These are phyloP conservation scores for Eurypyga helias DNA, from an alignment of 2,113 vertebrate species.

Conservation along the genomic window DNA sequence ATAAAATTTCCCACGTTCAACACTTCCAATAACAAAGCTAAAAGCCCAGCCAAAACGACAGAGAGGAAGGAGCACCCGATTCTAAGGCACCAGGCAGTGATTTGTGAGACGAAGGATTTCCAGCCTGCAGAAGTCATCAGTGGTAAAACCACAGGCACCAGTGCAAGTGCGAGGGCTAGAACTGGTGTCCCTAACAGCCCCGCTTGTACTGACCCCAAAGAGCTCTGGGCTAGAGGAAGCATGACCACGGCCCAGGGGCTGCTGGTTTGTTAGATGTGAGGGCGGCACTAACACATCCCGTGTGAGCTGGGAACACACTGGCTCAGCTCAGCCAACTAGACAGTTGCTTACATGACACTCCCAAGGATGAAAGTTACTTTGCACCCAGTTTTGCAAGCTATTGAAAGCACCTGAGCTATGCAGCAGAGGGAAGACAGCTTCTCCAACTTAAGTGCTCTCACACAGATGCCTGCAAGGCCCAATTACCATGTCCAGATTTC, in stretches of 20 bases:
- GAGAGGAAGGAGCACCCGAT: background rate
- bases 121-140: background rate
- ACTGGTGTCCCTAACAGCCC: background rate
- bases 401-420: background rate
- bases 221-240: background rate
- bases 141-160: background rate
- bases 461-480: background rate
- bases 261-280: background rate
- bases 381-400: background rate
- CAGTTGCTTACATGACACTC: rapidly evolving
- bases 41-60: background rate
- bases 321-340: background rate
- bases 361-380: background rate
- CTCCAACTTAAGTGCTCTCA: background rate
- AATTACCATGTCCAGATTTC: background rate
- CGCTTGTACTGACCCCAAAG: background rate
- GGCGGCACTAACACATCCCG: background rate
- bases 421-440: background rate
- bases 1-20: conserved; percentile 54
- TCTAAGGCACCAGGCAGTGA: background rate
- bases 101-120: background rate
- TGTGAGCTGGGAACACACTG: rapidly evolving
- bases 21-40: background rate
- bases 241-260: background rate
- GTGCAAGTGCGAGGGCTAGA: background rate